Evolutionary conservation across 2,797 vertebrate species (phyloP), one percentile per base, ranked within the genome.

Genomic region (Sebastes minor): DNA sequence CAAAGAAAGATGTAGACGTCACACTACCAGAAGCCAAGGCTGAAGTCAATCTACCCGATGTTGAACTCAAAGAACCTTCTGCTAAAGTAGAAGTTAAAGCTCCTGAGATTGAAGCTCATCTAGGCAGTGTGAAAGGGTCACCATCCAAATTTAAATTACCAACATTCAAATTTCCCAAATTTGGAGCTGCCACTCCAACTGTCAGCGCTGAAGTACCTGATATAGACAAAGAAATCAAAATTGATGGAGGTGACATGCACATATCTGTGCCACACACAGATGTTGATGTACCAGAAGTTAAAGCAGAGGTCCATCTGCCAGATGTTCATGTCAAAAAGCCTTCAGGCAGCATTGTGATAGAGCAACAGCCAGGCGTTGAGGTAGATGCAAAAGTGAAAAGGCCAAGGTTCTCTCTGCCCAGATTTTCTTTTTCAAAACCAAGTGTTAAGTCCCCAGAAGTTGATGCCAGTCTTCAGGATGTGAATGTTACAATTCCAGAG

Each of bases 81-180:
- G 78, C 76, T 67, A 32, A 82, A 22, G 27, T 82, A 11, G 79
- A 92, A 69, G 53, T 88, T 2, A 79, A 84, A 78, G 38, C 56
- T 20, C 81, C 85, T 18, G 80, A 86, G 11, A 74, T 64, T 16
- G 56, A 85, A 25, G 52, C 64, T 71, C 59, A 16, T 64, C 2
- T 10, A 61, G 27, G 35, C 8, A 82, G 16, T 52, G 69, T 35
- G 42, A 52, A 89, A 7, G 81, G 16, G 59, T 86, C 85, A 59
- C 76, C 87, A 68, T 87, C 74, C 6, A 89, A 81, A 64, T 88
- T 86, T 42, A 92, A 93, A 80, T 83, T 91, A 69, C 85, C 95
- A 32, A 89, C 85, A 78, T 95, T 96, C 22, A 87, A 94, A 49
- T 86, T 92, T 59, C 95, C 96, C 0, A 95, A 89, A 52, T 93